Conservation (phyloP, 2,797 vertebrate species). For the Lophius americanus region DNA sequence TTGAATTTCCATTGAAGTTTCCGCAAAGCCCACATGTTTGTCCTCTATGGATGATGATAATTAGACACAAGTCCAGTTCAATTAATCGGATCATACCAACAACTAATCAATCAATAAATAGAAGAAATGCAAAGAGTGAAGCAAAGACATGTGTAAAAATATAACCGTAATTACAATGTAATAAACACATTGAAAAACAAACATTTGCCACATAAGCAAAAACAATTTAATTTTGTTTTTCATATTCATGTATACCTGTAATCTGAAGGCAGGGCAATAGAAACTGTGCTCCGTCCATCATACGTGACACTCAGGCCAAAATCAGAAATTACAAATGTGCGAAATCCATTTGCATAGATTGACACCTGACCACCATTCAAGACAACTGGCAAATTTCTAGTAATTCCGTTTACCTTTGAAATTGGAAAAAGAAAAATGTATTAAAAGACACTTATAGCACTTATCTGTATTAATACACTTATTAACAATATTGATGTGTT, state of each 20-base stretch:
- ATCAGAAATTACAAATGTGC: slow-evolving; percentile 57
- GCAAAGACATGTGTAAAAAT: not conserved
- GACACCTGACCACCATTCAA: slow-evolving; percentile 63
- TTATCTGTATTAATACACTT: not conserved
- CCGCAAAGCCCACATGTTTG: slow-evolving; percentile 83
- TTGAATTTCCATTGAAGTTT: slow-evolving; percentile 80
- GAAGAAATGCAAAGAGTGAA: no score
- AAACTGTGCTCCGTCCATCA: slow-evolving; percentile 65
- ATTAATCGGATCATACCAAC: not conserved
- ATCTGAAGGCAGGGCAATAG: slow-evolving; percentile 70
- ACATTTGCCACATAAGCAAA: no score
- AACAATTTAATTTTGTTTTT: not conserved
- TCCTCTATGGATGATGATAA: slow-evolving; percentile 33
- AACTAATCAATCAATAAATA: not conserved
- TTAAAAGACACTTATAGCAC: no score
- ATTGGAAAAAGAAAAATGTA: slow-evolving; percentile 30
- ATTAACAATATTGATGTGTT: not conserved
- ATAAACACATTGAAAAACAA: not conserved
- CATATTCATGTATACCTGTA: slow-evolving; percentile 56
- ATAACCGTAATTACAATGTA: not conserved
- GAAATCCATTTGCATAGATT: slow-evolving; percentile 74
- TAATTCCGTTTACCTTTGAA: slow-evolving; percentile 69
- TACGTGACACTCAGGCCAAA: slow-evolving; percentile 81
- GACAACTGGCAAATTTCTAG: slow-evolving; percentile 71
- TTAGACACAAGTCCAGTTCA: not conserved